A percentile compares a stretch with the other conserved stretches of the same genome.
Conservation (phyloP, 2,888 invertebrate species). For the Choristoneura rosaceana region DNA sequence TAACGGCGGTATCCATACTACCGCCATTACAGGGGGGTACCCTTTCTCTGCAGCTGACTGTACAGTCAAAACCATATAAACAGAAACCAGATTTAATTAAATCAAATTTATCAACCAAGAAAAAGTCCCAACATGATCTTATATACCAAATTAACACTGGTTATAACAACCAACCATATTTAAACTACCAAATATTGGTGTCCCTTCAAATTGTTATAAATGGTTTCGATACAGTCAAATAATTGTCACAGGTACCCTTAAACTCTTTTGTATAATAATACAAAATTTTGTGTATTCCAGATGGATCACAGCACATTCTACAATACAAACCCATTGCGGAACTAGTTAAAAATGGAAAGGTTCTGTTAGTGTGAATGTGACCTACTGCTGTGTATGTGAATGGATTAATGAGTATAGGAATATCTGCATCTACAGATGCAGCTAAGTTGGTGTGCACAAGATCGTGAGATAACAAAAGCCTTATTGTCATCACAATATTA, state of each 20-base stretch:
- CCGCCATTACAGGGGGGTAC: too few species aligned
- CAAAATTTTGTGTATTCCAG: constrained; percentile 56
- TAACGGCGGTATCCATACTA: too few species aligned
- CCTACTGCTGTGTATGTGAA: constrained; percentile 4
- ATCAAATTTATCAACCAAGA: too few species aligned
- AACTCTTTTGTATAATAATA: neutral
- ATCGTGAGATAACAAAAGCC: constrained; percentile 27
- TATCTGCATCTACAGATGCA: neutral
- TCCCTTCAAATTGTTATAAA: too few species aligned
- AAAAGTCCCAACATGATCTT: too few species aligned
- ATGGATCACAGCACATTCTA: constrained; percentile 92
- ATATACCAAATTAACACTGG: too few species aligned
- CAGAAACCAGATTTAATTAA: too few species aligned
- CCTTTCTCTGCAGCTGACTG: too few species aligned
- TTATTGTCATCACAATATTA: constrained; percentile 42
- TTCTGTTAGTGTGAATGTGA: constrained; percentile 84
- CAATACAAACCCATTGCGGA: constrained; percentile 91
- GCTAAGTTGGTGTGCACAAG: neutral
- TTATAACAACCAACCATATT: too few species aligned
- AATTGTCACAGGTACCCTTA: neutral
- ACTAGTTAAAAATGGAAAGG: constrained; percentile 90
- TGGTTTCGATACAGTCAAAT: neutral
- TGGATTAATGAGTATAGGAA: neutral
- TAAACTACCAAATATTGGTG: too few species aligned
- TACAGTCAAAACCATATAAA: too few species aligned